A percentile compares a stretch with the other conserved stretches of the same genome.
Evolutionary conservation across 2,888 invertebrate genomes (phyloP).

Genomic region (Cephus runcator): DNA sequence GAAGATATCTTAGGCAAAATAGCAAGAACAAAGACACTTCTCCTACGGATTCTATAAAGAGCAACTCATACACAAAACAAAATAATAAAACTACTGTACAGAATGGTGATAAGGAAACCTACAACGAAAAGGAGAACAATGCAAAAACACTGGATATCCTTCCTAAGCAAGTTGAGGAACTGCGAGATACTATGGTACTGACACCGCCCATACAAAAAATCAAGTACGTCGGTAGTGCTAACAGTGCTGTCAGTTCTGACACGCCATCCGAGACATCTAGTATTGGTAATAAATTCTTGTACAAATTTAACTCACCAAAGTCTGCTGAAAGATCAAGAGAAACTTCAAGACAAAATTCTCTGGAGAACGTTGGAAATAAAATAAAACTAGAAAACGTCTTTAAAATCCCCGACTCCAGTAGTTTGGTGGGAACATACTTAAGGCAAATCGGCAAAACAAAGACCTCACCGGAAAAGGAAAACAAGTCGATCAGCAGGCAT

Average conservation of each 20-base stretch:
- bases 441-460: slow-evolving; percentile 55
- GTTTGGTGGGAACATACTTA: slow-evolving; percentile 53
- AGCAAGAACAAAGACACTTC: slow-evolving; percentile 31
- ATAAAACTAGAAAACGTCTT: slow-evolving; percentile 40
- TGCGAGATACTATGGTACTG: neutral
- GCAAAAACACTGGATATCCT: neutral
- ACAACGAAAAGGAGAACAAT: slow-evolving; percentile 19
- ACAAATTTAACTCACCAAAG: slow-evolving; percentile 38
- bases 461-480: slow-evolving; percentile 46
- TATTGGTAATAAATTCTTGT: slow-evolving; percentile 48
- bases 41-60: slow-evolving; percentile 25
- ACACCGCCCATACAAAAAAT: slow-evolving; percentile 47
- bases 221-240: slow-evolving; percentile 51
- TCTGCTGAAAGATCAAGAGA: slow-evolving; percentile 31
- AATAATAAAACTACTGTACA: slow-evolving; percentile 16
- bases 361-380: slow-evolving; percentile 14
- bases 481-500: slow-evolving; percentile 33
- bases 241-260: slow-evolving; percentile 31
- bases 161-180: neutral
- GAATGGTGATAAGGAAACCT: slow-evolving; percentile 22
- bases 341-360: slow-evolving; percentile 18
- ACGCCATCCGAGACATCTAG: slow-evolving; percentile 35
- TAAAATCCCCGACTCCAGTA: slow-evolving; percentile 46
- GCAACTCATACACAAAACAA: slow-evolving; percentile 32
- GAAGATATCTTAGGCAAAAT: slow-evolving; percentile 45